Base-by-base conservation (phyloP, 2,888 invertebrate genomes). In the Trachelus tabidus region DNA sequence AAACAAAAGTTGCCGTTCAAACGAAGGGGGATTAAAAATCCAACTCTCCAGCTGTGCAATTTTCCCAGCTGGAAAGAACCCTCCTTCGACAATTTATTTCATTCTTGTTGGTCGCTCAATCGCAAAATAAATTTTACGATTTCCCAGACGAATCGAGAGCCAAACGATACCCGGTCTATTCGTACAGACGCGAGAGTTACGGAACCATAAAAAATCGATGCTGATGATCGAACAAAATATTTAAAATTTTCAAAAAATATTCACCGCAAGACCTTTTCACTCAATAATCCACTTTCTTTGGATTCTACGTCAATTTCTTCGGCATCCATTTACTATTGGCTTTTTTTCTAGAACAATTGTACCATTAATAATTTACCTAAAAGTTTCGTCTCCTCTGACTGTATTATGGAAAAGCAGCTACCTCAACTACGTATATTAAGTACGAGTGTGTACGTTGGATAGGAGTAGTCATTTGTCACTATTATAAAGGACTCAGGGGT, bases 401-500 rank as follows among this genome's bases (percentile, higher is more conserved):
- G 23, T 23, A 56, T 56, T 56, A 56, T 23, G 56, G 23, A 23
- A 56, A 56, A 56, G 56, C 23, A 56, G 23, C 23, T 56, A 56
- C 9, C 9, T 23, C 56, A 9, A 1, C 9, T 9, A 23, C 23
- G 56, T 56, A 23, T 56, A 56, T 56, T 15, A 23, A 23, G 56
- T 56, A 56, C 23, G 56, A 76, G 35, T 37, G 75, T 79, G 76
- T 74, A 34, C 75, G 69, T 73, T 73, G 76, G 77, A 75, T 76
- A 79, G 74, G 78, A 76, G 77, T 78, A 84, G 84, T 84, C 88
- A 83, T 90, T 89, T 88, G 85, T 90, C 90, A 89, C 86, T 87
- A 89, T 90, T 90, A 90, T 89, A 89, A 90, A 89, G 83, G 86
- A 83, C 84, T 89, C 81, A 88, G 86, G 84, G 84, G 84, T 87